Evolutionary conservation across 2,797 vertebrate species (phyloP), one percentile per base, ranked within the genome.

Genomic region (Octomys mimax): DNA sequence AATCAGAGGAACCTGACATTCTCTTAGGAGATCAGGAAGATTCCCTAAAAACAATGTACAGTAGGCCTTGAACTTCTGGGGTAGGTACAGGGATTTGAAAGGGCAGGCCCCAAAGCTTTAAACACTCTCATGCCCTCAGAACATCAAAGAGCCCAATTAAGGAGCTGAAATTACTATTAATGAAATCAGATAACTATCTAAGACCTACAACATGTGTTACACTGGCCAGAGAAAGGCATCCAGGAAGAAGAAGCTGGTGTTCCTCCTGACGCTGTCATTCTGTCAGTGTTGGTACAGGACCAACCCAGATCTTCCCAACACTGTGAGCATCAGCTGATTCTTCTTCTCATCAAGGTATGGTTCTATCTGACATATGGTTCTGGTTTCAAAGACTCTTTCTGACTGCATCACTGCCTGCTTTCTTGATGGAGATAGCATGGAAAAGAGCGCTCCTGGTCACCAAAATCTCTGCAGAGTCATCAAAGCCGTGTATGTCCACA

Each of bases 191-290:
- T 66, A 90, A 70, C 22, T 88, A 24, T 46, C 68, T 18, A 59
- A 90, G 77, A 61, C 19, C 61, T 87, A 52, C 62, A 84, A 10
- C 22, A 36, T 92, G 42, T 33, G 0, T 89, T 83, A 59, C 28
- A 81, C 39, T 91, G 46, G 52, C 70, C 79, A 96, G 46, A 95
- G 52, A 93, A 95, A 93, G 59, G 46, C 59, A 16, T 46, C 90
- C 52, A n/a, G n/a, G n/a, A 14, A 86, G 28, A 52, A 59, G 85
- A 87, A 80, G n/a, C 36, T 88, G 12, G 26, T 66, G 18, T 6
- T 80, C 12, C 2, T 42, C 39, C 28, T 70, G 19, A 75, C 0
- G 14, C 21, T 36, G 64, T 36, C 57, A 54, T 24, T 42, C 36
- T n/a, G 64, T 52, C 19, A 61, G 49, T 26, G 22, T 19, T 13